phyloP scores from a whole-genome alignment of 1,140 invertebrate species.

The Oryctes rhinoceros region DNA sequence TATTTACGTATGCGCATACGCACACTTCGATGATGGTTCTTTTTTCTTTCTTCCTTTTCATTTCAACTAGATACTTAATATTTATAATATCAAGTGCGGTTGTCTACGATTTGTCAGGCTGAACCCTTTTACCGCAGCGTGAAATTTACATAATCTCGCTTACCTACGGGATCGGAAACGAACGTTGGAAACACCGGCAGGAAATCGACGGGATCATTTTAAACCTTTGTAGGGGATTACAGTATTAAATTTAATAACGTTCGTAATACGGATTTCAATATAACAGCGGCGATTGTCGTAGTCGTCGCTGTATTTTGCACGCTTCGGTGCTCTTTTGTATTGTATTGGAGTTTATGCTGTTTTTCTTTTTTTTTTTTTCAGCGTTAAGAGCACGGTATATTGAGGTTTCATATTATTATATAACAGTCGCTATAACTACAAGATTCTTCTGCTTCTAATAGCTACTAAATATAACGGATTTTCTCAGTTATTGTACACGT shows the following conservation, averaged over 20 bases:
- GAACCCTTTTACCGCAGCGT: conserved; percentile 17
- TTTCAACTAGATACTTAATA: too few species aligned
- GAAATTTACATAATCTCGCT: conserved; percentile 13
- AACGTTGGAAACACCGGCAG: background rate
- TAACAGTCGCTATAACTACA: too few species aligned
- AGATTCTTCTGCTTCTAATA: too few species aligned
- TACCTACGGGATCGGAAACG: background rate
- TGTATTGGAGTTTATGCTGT: background rate
- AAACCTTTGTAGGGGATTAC: background rate
- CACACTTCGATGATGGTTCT: background rate
- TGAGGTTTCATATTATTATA: too few species aligned
- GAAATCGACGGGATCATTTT: background rate
- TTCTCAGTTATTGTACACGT: too few species aligned
- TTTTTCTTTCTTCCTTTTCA: too few species aligned
- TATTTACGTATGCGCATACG: background rate
- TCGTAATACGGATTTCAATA: background rate
- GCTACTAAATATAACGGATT: too few species aligned
- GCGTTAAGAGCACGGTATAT: too few species aligned
- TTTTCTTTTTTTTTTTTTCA: too few species aligned
- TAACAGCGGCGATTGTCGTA: background rate
- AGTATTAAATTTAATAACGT: conserved; percentile 11
- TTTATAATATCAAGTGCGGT: background rate
- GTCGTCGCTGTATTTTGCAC: background rate
- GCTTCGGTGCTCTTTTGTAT: background rate
- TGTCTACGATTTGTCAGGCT: conserved; percentile 14